Percentiles rank a stretch among this genome's conserved stretches.
phyloP scores from a whole-genome alignment of 1,140 invertebrate genomes.

The Proales similis region DNA sequence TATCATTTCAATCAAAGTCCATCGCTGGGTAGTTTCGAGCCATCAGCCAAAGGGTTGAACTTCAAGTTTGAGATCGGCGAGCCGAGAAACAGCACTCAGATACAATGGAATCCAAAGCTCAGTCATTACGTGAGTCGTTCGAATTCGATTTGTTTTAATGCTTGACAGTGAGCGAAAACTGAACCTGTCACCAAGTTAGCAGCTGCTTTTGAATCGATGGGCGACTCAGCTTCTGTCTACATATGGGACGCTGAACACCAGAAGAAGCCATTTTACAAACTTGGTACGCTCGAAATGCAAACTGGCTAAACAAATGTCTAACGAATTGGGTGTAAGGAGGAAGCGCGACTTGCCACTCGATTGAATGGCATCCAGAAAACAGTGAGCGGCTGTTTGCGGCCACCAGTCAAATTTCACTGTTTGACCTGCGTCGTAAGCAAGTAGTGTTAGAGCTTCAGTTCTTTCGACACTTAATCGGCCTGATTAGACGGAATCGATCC shows the following conservation, averaged over 20 bases:
- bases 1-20: too few species aligned
- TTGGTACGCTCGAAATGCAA: not conserved
- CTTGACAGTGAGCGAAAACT: too few species aligned
- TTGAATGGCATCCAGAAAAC: slow-evolving; percentile 12
- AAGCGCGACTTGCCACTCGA: slow-evolving; percentile 3
- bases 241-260: slow-evolving; percentile 4
- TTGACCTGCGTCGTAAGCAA: slow-evolving; percentile 14
- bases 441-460: not conserved
- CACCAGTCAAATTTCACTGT: slow-evolving; percentile 2
- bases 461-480: too few species aligned
- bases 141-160: not conserved
- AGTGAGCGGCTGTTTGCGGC: slow-evolving; percentile 6
- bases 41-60: too few species aligned
- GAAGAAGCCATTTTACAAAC: slow-evolving; percentile 1
- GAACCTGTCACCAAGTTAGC: slow-evolving; percentile 13
- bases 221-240: not conserved
- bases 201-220: slow-evolving; percentile 15
- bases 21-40: too few species aligned
- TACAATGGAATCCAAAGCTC: slow-evolving; percentile 27
- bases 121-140: not conserved
- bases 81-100: slow-evolving; percentile 25
- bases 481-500: not conserved
- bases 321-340: slow-evolving; percentile 9
- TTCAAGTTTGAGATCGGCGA: slow-evolving; percentile 23
- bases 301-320: not conserved